Conservation (phyloP, 2,113 vertebrate genomes). For the Mormyrus iriodes region DNA sequence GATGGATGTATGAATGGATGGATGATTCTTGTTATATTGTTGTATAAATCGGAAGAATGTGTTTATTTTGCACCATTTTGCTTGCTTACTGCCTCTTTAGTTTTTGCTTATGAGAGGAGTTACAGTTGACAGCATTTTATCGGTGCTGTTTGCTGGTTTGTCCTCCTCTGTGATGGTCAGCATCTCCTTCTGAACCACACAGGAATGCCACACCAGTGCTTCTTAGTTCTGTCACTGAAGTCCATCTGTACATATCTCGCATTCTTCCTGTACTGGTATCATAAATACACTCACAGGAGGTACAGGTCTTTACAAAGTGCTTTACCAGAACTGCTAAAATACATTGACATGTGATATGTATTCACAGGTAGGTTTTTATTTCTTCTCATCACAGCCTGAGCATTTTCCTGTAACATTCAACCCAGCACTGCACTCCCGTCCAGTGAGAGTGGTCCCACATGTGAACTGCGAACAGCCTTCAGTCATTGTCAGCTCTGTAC, state of each 20-base stretch:
- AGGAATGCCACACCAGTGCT: background rate
- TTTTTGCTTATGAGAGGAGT: background rate
- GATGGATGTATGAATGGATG: background rate
- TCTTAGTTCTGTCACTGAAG: background rate
- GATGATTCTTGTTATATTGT: background rate
- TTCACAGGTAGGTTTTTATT: background rate
- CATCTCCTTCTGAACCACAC: background rate
- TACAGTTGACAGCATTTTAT: background rate
- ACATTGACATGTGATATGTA: background rate
- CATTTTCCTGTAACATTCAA: background rate
- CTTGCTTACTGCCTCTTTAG: background rate
- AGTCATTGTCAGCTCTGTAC: too few relatives aligned
- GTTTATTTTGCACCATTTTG: background rate
- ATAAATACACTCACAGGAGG: background rate
- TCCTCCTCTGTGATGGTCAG: background rate
- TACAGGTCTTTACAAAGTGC: background rate
- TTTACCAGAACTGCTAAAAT: background rate
- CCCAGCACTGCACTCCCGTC: background rate
- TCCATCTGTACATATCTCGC: background rate
- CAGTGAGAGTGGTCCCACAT: background rate
- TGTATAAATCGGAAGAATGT: background rate
- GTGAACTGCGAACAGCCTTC: background rate
- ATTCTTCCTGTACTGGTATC: background rate
- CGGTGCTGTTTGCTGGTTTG: background rate
- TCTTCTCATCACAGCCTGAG: background rate